Base-by-base conservation (phyloP, 2,113 vertebrate species). In the Equus przewalskii region DNA sequence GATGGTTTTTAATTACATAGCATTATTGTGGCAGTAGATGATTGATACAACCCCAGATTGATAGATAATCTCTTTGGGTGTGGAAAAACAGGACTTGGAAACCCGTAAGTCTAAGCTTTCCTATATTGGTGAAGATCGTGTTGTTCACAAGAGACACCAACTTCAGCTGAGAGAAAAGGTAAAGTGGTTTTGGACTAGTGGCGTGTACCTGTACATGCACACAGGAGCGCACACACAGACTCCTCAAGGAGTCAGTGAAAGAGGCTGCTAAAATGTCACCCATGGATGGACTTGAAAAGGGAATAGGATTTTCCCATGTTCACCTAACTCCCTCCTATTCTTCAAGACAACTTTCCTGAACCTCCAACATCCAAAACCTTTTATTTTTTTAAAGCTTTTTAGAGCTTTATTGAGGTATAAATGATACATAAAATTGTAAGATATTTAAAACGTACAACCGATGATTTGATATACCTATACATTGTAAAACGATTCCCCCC, bases 191-290 rank as follows among this genome's bases (percentile, higher is more conserved):
- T 8, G 54, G 49, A 46, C 9, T 22, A 16, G 18, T 0, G 41
- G n/a, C 36, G 1, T 2, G 2, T 8, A 21, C 19, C 11, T 30
- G 15, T 12, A 19, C 11, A 8, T 1, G 14, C 14, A 69, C 9
- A 67, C 13, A 0, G 1, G 12, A 0, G 1, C 26, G 12, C 5
- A 0, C 10, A 49, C 3, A 62, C 3, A 46, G 67, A 30, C 46
- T 36, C 28, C 65, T 90, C 28, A 16, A 54, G 41, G 28, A 36
- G 11, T 79, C 24, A 15, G 22, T 28, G 90, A 41, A 49, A 41
- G 13, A 30, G 54, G 51, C 13, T n/a, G 33, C 58, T 46, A 24
- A 46, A 75, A n/a, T 26, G 19, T 93, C n/a, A 80, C 64, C n/a
- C 28, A 1, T 4, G 41, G 4, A 65, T 6, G 7, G 26, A 79